Evolutionary conservation across 1,140 invertebrate species (phyloP).

Genomic region (Charaxes varanes): DNA sequence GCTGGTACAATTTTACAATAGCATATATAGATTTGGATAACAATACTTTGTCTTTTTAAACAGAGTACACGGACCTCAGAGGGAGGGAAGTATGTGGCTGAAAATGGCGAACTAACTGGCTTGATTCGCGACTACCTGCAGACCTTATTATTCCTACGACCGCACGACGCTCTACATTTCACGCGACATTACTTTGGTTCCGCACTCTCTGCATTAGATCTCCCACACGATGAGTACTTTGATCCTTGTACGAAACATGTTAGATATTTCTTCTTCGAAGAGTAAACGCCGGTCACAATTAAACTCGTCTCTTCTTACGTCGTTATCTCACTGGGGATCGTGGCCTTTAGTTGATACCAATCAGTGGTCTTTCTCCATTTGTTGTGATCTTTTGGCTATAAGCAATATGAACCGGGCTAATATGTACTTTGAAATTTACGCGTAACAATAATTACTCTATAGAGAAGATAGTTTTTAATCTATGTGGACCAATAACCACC

Average conservation of each 20-base stretch:
- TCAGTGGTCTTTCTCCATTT: too few relatives aligned
- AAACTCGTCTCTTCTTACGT: too few relatives aligned
- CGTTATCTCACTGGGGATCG: not conserved
- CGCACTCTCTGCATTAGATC: constrained; percentile 58
- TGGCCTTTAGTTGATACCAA: not conserved
- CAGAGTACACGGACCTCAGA: constrained; percentile 62
- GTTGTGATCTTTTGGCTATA: too few relatives aligned
- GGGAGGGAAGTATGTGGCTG: constrained; percentile 71
- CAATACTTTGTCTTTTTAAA: constrained; percentile 6
- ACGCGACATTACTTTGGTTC: constrained; percentile 76
- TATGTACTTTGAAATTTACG: too few relatives aligned
- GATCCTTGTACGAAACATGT: constrained; percentile 53
- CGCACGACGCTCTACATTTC: constrained; percentile 75
- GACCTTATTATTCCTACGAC: constrained; percentile 75
- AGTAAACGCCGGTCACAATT: too few relatives aligned
- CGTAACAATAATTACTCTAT: too few relatives aligned
- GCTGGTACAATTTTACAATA: too few relatives aligned
- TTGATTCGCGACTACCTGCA: constrained; percentile 77
- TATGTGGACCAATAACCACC: too few relatives aligned
- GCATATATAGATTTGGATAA: not conserved
- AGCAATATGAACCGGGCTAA: too few relatives aligned
- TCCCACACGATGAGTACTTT: constrained; percentile 68
- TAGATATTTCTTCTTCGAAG: constrained; percentile 61
- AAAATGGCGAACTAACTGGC: constrained; percentile 74
- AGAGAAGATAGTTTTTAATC: too few relatives aligned